Evolutionary conservation across 2,113 vertebrate genomes (phyloP), one percentile per base, ranked within the genome.

Genomic region (Cyprinodon tularosa): DNA sequence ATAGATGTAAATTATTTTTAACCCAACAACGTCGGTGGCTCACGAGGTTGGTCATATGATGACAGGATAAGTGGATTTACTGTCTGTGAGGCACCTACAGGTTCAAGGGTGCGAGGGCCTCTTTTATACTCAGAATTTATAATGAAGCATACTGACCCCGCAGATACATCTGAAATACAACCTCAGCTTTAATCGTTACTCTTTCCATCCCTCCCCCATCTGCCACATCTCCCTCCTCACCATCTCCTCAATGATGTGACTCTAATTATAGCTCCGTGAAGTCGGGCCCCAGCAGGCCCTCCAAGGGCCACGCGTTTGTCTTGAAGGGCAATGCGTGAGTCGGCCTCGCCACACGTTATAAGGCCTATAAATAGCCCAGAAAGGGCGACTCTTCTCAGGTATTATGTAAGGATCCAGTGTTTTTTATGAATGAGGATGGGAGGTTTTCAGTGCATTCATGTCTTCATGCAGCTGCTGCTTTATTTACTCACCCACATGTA

Each of bases 181-280:
- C 12, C 47, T 50, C 50, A 57, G 50, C 50, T 57, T 5, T 8
- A 12, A 11, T 12, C 9, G 17, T n/a, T 57, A 10, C 8, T 57
- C 17, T 57, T 20, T 20, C 86, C 71, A 13, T 36, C 68, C 45
- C 72, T 82, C 78, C 29, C 83, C 86, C 75, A 88, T 86, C 82
- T 93, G 87, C 89, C 85, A 85, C 79, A 90, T 85, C 14, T 39
- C 71, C 84, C 87, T 76, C 70, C 74, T 79, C 84, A 73, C 80
- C 65, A 88, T 83, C 68, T 89, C 84, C 81, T 84, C 76, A 86
- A 9, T 57, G 50, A 57, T 77, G 82, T 59, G 62, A 61, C 76
- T 88, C 93, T 93, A 93, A 91, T 88, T 92, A 93, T 94, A 93
- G 89, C 88, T 88, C 87, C 73, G 84, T 65, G 71, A 80, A 87